Evolutionary conservation across 2,888 invertebrate genomes (phyloP).

Genomic region (Archips xylosteana): DNA sequence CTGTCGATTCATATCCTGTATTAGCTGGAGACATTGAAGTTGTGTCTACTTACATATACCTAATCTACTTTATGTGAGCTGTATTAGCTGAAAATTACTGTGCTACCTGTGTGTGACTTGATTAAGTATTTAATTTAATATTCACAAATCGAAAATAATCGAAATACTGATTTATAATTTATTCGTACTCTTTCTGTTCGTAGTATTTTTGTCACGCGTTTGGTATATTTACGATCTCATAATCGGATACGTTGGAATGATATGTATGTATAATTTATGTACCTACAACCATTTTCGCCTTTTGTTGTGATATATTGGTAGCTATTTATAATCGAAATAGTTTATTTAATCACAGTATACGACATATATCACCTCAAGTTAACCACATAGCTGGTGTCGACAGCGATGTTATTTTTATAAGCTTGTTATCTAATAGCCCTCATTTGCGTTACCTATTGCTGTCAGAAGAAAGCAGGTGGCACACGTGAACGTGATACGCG

Average conservation of each 20-base stretch:
- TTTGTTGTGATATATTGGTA: slow-evolving; percentile 7
- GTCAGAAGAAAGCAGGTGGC: not conserved
- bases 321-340: slow-evolving; percentile 7
- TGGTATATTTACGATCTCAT: slow-evolving; percentile 1
- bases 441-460: not conserved
- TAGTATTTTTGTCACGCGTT: not conserved
- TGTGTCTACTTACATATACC: not conserved
- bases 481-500: not conserved
- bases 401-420: not conserved
- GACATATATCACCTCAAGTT: not conserved
- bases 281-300: not conserved
- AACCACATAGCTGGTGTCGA: not conserved
- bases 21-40: not conserved
- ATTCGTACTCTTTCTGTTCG: not conserved
- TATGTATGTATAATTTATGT: not conserved
- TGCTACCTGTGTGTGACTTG: not conserved
- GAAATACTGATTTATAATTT: not conserved
- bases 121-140: not conserved
- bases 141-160: no score
- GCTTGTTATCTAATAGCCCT: not conserved
- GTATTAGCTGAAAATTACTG: no score
- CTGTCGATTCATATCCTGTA: not conserved
- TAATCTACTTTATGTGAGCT: not conserved
- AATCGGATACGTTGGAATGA: slow-evolving; percentile 18
- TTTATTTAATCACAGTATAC: not conserved